Base-by-base conservation (phyloP, 2,888 invertebrate species). In the Tubulanus polymorphus region DNA sequence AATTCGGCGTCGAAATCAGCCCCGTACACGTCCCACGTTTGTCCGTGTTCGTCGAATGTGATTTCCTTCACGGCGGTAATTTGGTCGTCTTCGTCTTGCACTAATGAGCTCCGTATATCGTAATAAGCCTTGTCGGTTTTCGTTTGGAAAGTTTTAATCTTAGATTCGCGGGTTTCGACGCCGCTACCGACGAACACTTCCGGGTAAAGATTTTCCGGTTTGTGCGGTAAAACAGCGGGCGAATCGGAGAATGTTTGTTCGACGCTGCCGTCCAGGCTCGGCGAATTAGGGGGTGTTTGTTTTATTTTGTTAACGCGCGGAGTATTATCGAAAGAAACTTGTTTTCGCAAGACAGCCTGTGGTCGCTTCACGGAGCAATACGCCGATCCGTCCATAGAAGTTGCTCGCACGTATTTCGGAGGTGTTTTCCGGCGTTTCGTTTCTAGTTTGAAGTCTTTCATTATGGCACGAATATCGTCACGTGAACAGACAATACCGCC, bases 21-120 rank as follows among this genome's bases (percentile, higher is more conserved):
- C 20, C 67, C 67, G 54, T 67, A 67, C 0, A 67, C 67, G 41
- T 66, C 67, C 67, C 67, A 67, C 5, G 67, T 68, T 50, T 68
- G 67, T n/a, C 67, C 67, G 29, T 60, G 41, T 46, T 68, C 67
- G 41, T 67, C 67, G 46, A 53, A 67, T n/a, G 59, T 60, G 25
- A 66, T 51, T 15, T 68, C 67, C 12, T 55, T 55, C 10, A 41
- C 41, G 15, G 23, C 23, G 18, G 18, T 41, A 3, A 23, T 18
- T 20, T 41, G 27, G 15, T 47, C 23, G 6, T 23, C 41, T 23
- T 41, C 41, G 20, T 41, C 41, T 5, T 18, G 23, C n/a, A n/a
- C n/a, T 41, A 41, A 41, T 20, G 20, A 20, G 6, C 41, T 23
- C 23, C 23, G 18, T 18, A 41, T 41, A 41, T 41, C 41, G 48